Percentiles rank a stretch among this genome's conserved stretches.
phyloP scores from a whole-genome alignment of 2,113 vertebrate genomes.

The Protobothrops mucrosquamatus region DNA sequence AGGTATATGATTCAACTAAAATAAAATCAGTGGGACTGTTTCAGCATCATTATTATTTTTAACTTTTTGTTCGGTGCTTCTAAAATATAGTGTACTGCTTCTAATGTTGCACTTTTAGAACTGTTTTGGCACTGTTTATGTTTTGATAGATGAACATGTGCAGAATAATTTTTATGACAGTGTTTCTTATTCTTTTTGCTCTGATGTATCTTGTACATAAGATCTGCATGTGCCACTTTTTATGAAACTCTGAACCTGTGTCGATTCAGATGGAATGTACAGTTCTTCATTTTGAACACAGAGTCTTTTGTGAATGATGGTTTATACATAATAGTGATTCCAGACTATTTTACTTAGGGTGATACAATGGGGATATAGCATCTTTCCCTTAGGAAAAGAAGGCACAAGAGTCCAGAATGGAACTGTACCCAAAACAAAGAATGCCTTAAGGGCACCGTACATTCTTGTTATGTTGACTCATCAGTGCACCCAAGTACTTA shows the following conservation, averaged over 20 bases:
- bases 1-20: background rate
- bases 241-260: background rate
- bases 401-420: background rate
- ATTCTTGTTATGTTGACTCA: background rate
- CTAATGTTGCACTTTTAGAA: background rate
- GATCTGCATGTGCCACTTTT: background rate
- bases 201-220: background rate
- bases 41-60: background rate
- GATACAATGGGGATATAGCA: background rate
- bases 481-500: background rate
- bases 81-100: background rate
- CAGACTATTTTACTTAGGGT: background rate
- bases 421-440: background rate
- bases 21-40: background rate
- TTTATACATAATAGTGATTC: background rate
- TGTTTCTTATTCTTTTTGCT: background rate
- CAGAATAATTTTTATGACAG: background rate
- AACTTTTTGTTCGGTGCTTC: background rate
- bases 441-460: background rate
- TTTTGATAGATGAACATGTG: background rate
- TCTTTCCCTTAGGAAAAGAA: background rate
- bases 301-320: background rate
- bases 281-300: background rate
- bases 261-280: background rate
- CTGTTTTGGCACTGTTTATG: background rate